Conservation (phyloP, 2,113 vertebrate species). For the Syrmaticus mikado region DNA sequence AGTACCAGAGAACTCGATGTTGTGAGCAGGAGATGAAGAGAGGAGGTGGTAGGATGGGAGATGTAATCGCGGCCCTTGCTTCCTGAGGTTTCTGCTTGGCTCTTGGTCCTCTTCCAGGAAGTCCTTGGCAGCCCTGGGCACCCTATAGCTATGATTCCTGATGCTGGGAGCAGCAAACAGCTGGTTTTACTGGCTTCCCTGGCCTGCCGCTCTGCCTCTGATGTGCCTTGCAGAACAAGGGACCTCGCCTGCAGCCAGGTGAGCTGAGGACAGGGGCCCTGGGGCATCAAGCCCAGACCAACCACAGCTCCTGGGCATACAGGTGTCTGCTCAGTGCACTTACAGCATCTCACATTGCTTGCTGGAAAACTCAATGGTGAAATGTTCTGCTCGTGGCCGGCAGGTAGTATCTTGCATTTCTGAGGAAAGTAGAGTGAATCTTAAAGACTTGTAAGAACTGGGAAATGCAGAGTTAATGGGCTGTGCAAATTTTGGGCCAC, state of each 20-base stretch:
- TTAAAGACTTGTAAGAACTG: background rate
- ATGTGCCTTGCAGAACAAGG: background rate
- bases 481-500: background rate
- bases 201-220: background rate
- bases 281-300: background rate
- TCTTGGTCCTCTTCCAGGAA: background rate
- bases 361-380: background rate
- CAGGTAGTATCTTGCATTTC: background rate
- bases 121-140: background rate
- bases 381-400: background rate
- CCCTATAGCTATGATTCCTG: background rate
- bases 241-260: background rate
- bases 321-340: background rate
- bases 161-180: background rate
- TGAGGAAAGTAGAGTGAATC: background rate
- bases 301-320: background rate
- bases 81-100: background rate
- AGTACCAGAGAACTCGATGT: background rate
- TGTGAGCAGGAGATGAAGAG: background rate
- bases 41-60: background rate
- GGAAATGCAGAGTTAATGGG: background rate
- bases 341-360: background rate
- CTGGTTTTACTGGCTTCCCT: conserved; percentile 13
- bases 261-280: background rate
- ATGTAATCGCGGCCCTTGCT: conserved; percentile 16